phyloP scores from a whole-genome alignment of 2,888 invertebrate genomes.

The Drosophila quinaria region DNA sequence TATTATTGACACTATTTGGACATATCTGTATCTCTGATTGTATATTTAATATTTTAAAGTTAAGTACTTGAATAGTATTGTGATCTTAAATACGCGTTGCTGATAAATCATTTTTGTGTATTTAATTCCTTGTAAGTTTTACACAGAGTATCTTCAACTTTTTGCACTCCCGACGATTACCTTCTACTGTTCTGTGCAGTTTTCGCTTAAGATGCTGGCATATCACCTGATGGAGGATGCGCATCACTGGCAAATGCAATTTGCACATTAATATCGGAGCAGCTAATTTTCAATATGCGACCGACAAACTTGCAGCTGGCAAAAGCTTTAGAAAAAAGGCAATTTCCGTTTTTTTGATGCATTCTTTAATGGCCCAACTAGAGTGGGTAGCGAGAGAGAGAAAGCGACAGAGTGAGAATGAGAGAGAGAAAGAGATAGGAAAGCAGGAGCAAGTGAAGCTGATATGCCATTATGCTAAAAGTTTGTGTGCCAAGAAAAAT shows the following conservation, averaged over 20 bases:
- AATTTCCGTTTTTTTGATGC: conserved; percentile 68
- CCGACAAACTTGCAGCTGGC: conserved; percentile 61
- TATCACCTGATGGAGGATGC: conserved; percentile 35
- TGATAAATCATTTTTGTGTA: too few relatives aligned
- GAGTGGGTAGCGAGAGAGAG: conserved; percentile 16
- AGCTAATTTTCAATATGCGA: conserved; percentile 73
- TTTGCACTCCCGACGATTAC: not conserved
- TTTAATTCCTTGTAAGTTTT: not conserved
- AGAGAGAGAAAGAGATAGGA: not conserved
- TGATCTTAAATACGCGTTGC: too few relatives aligned
- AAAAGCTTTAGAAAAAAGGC: conserved; percentile 65
- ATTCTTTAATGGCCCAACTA: conserved; percentile 58
- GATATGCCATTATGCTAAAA: conserved; percentile 68
- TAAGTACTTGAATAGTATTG: too few relatives aligned
- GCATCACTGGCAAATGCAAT: conserved; percentile 62
- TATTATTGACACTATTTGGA: too few relatives aligned
- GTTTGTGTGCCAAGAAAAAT: conserved; percentile 54
- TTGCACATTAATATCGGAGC: conserved; percentile 67
- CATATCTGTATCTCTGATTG: too few relatives aligned
- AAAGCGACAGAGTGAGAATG: not conserved
- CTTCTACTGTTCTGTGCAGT: not conserved
- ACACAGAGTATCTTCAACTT: not conserved
- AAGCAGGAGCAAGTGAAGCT: conserved; percentile 14
- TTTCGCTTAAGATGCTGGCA: conserved; percentile 10
- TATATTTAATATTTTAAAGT: too few relatives aligned